Conservation (phyloP, 2,113 vertebrate species). For the Pseudopodoces humilis region DNA sequence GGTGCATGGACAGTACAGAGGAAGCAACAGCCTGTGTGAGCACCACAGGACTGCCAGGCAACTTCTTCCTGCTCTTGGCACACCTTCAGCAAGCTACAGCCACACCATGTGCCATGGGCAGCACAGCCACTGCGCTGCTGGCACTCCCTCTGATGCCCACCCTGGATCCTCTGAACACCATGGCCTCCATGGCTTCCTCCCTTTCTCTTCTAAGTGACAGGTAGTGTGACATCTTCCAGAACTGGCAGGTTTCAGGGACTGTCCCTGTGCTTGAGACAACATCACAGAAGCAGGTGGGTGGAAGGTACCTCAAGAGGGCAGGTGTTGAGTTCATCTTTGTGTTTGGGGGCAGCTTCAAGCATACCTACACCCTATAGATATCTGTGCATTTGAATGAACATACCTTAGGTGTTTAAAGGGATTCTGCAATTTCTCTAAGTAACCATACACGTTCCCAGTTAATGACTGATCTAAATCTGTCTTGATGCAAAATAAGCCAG, state of each 20-base stretch:
- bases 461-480: background rate
- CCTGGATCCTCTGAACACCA: background rate
- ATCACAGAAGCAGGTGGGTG: background rate
- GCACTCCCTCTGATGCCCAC: background rate
- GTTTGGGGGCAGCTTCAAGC: background rate
- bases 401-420: background rate
- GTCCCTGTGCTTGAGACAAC: background rate
- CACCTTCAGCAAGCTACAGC: background rate
- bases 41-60: background rate
- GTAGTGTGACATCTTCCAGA: background rate
- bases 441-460: background rate
- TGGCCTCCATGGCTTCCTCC: background rate
- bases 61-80: background rate
- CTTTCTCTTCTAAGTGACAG: background rate
- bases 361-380: background rate
- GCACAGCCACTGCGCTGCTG: background rate
- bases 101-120: accelerated
- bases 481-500: background rate
- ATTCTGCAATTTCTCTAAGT: background rate
- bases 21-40: background rate
- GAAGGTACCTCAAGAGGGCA: background rate
- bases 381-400: background rate
- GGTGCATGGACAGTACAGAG: background rate
- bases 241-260: background rate
- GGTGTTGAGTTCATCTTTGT: background rate